Evolutionary conservation across 2,797 vertebrate genomes (phyloP).

Genomic region (Dallia pectoralis): DNA sequence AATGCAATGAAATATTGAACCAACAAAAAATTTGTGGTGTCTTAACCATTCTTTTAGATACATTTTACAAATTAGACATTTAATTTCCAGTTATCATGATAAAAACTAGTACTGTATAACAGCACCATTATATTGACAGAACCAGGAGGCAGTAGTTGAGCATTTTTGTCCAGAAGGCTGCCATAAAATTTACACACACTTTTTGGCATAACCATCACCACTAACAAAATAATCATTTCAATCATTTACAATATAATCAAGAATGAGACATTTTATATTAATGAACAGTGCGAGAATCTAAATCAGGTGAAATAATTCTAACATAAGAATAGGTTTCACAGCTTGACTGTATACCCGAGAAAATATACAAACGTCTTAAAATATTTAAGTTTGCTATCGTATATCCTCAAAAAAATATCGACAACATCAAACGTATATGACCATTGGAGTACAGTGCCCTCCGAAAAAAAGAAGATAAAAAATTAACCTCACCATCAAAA

Average conservation of each 20-base stretch:
- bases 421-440: background rate
- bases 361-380: background rate
- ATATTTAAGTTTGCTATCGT: background rate
- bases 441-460: background rate
- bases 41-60: constrained; percentile 14
- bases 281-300: constrained; percentile 31
- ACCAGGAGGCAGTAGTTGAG: constrained; percentile 25
- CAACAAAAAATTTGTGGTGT: constrained; percentile 5
- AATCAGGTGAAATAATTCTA: constrained; percentile 28
- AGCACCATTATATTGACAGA: constrained; percentile 41
- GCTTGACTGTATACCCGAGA: background rate
- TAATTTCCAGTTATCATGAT: constrained; percentile 33
- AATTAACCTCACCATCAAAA: background rate
- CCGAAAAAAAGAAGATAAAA: background rate
- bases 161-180: constrained; percentile 41
- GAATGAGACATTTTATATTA: constrained; percentile 25
- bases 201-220: constrained; percentile 54
- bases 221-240: constrained; percentile 31
- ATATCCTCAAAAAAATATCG: constrained; percentile 5
- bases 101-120: constrained; percentile 44
- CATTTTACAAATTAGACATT: constrained; percentile 35
- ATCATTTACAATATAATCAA: constrained; percentile 43
- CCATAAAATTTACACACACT: constrained; percentile 43
- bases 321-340: background rate
- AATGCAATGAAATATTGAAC: constrained; percentile 32